Conservation (phyloP, 1,140 invertebrate species). For the Octopus bimaculoides region DNA sequence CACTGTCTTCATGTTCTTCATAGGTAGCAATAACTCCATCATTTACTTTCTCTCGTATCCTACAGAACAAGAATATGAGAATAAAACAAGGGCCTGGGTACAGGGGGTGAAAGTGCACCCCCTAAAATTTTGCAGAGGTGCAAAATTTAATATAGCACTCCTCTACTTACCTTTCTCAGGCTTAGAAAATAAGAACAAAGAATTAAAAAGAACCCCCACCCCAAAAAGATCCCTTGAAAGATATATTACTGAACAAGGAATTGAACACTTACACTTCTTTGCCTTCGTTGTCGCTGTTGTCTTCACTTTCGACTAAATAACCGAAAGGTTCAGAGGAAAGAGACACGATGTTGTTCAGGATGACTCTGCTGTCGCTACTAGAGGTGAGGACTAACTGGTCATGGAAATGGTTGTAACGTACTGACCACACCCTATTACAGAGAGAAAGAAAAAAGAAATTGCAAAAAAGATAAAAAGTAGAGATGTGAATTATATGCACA, state of each 20-base stretch:
- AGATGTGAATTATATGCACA: not conserved
- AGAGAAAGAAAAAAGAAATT: constrained; percentile 14
- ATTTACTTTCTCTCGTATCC: constrained; percentile 31
- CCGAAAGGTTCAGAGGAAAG: constrained; percentile 80
- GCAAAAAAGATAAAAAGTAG: not conserved
- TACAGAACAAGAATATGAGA: constrained; percentile 3
- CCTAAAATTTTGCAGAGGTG: not conserved
- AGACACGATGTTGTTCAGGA: constrained; percentile 81
- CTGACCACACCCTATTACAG: constrained; percentile 78
- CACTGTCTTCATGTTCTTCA: constrained; percentile 97
- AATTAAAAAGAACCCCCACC: no score
- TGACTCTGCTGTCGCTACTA: constrained; percentile 89
- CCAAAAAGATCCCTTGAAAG: no score
- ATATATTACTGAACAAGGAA: no score
- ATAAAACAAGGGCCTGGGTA: not conserved
- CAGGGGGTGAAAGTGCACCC: not conserved
- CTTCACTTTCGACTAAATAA: constrained; percentile 61
- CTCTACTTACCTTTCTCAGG: no score
- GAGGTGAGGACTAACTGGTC: constrained; percentile 94
- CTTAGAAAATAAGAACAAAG: no score
- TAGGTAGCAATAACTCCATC: constrained; percentile 86
- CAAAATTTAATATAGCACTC: not conserved
- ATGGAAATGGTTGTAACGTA: constrained; percentile 93
- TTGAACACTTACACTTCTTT: constrained; percentile 24
- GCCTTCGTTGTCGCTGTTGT: constrained; percentile 58